A percentile compares a stretch with the other conserved stretches of the same genome.
Evolutionary conservation across 2,797 vertebrate genomes (phyloP).

Genomic region (Choloepus didactylus): DNA sequence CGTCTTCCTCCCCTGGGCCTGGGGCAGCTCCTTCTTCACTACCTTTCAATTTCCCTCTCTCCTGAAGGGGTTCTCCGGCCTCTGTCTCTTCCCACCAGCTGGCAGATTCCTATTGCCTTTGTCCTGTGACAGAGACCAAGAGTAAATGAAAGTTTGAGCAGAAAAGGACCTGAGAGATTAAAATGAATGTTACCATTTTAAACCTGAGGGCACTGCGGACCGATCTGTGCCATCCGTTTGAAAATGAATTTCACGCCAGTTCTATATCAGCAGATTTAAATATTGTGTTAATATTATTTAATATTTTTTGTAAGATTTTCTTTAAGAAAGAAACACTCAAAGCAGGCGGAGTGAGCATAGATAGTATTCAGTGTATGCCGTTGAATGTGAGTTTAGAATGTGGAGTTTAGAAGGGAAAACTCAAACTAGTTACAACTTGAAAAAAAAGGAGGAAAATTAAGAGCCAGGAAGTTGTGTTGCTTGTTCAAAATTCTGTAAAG

Average conservation of each 20-base stretch:
- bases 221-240: neutral
- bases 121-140: neutral
- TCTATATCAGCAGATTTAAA: constrained; percentile 11
- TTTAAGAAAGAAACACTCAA: constrained; percentile 2
- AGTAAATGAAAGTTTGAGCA: neutral
- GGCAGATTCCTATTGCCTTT: neutral
- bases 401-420: constrained; percentile 60
- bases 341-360: neutral
- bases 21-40: neutral
- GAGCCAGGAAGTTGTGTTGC: neutral
- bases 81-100: neutral
- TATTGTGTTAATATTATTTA: constrained; percentile 5
- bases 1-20: neutral
- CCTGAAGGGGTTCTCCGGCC: neutral
- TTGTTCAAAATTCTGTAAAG: constrained; percentile 35
- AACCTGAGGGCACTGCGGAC: neutral
- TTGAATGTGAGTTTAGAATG: neutral
- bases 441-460: neutral
- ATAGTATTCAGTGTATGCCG: neutral
- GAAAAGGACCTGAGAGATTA: neutral
- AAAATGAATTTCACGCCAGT: neutral
- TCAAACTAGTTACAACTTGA: neutral
- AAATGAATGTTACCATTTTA: neutral
- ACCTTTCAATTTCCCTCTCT: neutral
- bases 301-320: constrained; percentile 17